Percentiles rank a stretch among this genome's conserved stretches.
Evolutionary conservation across 2,888 invertebrate genomes (phyloP).

Genomic region (Pseudoips prasinana): DNA sequence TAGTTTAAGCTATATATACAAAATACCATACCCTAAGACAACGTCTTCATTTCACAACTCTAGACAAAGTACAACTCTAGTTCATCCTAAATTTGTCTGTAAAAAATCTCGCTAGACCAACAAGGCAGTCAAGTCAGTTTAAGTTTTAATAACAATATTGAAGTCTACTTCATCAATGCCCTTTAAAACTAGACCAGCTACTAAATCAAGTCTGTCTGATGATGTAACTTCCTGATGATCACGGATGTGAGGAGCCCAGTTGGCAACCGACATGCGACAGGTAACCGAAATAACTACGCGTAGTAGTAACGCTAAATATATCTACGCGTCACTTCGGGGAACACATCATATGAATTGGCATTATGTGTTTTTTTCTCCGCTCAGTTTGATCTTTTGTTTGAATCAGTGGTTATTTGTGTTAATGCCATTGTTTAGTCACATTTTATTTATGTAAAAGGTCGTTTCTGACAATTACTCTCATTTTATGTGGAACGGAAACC

Average conservation of each 20-base stretch:
- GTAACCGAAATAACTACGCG: slow-evolving; percentile 40
- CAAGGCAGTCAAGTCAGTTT: too few species aligned
- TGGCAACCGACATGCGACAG: slow-evolving; percentile 36
- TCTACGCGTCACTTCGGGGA: slow-evolving; percentile 34
- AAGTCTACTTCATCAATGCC: too few species aligned
- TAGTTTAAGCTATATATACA: too few species aligned
- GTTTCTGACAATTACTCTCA: too few species aligned
- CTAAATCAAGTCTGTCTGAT: slow-evolving; percentile 22
- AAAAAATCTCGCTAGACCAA: too few species aligned
- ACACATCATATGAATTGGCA: slow-evolving; percentile 29
- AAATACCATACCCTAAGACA: too few species aligned
- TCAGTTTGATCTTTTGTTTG: slow-evolving; percentile 7
- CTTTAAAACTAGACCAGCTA: slow-evolving; percentile 14
- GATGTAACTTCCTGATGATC: slow-evolving; percentile 56
- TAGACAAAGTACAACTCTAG: too few species aligned
- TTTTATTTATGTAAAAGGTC: background rate
- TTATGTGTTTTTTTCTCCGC: slow-evolving; percentile 18
- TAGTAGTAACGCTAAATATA: background rate
- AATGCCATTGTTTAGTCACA: slow-evolving; percentile 5
- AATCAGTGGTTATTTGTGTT: slow-evolving; percentile 20
- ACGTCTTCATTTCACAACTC: too few species aligned
- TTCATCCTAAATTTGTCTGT: too few species aligned
- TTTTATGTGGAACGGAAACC: too few species aligned
- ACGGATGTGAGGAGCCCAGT: slow-evolving; percentile 43
- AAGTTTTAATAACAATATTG: too few species aligned